Percentiles rank a stretch among this genome's conserved stretches.
These are phyloP conservation scores for Ceyx margarethae DNA, from an alignment of 2,113 vertebrate genomes.

Conservation along the genomic window DNA sequence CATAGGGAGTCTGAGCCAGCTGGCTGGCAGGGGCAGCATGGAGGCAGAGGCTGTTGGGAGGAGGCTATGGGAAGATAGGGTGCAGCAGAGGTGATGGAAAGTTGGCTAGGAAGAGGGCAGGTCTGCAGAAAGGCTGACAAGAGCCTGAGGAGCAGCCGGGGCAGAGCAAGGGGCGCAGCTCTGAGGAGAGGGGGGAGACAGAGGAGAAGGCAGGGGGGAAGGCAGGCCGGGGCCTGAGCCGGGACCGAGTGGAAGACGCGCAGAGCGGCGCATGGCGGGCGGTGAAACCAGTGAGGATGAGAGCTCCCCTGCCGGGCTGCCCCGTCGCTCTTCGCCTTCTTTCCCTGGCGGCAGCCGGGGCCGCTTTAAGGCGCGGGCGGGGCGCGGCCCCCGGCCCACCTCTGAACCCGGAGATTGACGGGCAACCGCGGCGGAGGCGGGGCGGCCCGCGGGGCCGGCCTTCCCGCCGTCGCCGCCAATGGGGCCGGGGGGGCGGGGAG, in stretches of 20 bases:
- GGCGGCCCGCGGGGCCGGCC: background rate
- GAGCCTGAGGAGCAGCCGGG: background rate
- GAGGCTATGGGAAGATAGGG: background rate
- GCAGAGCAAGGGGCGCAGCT: background rate
- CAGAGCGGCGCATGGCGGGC: background rate
- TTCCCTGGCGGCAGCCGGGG: background rate
- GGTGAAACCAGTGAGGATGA: background rate
- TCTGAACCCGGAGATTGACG: conserved; percentile 56
- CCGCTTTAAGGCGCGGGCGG: conserved; percentile 32
- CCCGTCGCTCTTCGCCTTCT: too few species aligned
- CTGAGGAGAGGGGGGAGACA: too few species aligned
- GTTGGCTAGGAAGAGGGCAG: background rate
- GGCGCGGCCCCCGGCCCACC: conserved; percentile 23
- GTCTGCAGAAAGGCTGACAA: too few species aligned
- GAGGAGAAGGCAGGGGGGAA: too few species aligned
- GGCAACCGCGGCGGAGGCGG: conserved; percentile 4
- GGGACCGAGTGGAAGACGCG: too few species aligned
- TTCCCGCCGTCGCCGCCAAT: background rate
- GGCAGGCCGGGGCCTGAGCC: background rate
- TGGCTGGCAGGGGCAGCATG: background rate
- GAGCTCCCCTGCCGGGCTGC: accelerated
- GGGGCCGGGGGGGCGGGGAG: background rate
- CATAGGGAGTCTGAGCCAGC: accelerated
- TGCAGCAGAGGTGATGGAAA: background rate
- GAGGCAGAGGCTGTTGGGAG: background rate